Evolutionary conservation across 1,140 invertebrate species (phyloP), one percentile per base, ranked within the genome.

Genomic region (Danaus plexippus): DNA sequence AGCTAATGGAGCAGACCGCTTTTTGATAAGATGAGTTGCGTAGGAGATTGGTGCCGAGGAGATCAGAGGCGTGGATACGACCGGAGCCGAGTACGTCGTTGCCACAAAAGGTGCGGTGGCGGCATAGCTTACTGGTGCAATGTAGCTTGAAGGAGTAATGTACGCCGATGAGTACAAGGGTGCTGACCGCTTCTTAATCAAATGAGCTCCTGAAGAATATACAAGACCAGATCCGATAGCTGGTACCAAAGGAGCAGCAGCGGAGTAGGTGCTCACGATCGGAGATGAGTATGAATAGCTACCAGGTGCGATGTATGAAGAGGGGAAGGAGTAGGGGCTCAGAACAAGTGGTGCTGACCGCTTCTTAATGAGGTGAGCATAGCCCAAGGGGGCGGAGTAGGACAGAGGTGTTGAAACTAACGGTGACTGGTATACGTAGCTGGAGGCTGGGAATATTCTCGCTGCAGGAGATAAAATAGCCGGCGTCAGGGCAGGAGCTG

Each of bases 351-450:
- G 62, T 3, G 64, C 59, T 8, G 74, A 75, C 0, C 78, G 69
- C 52, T 80, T 82, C 75, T 82, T 82, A 57, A 81, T 80, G 56
- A 69, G 71, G 50, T 82, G 77, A 40, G 57, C 13, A 43, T 54
- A 58, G 11, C 65, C 12, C 32, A 47, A 61, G 10, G 58, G 54
- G 7, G 62, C 43, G 10, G 63, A 51, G 70, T 71, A 77, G 7
- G 61, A 49, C 51, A 67, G 40, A 0, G 79, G 57, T 5, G 61
- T 15, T 10, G 58, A 42, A 7, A 57, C 15, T 9, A 69, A 46
- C 9, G 64, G 65, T 0, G 78, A 71, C n/a, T 71, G 71, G 44
- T 75, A 75, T 18, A 73, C 54, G 43, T 64, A 69, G 58, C 62
- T 68, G 52, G 66, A 67, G 57, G 56, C 67, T 68, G 8, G 69